Conservation (phyloP, 2,113 vertebrate genomes). For the Zeus faber region DNA sequence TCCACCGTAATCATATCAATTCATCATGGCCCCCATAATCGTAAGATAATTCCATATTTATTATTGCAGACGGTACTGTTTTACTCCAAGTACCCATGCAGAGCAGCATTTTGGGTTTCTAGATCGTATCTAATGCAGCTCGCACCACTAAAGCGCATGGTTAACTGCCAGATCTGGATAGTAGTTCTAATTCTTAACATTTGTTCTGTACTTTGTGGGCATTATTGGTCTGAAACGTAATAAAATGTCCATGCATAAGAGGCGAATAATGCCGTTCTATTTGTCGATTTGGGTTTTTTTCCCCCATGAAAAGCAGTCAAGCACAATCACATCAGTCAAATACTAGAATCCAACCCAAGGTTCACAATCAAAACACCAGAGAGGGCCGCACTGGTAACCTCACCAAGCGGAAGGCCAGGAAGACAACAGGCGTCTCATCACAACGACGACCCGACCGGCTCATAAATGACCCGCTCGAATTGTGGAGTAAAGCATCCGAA, state of each 20-base stretch:
- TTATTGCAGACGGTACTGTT: too few species aligned
- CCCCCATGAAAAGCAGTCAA: neutral
- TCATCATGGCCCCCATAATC: too few species aligned
- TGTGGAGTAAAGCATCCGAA: neutral
- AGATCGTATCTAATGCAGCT: too few species aligned
- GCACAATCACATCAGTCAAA: neutral
- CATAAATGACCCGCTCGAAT: neutral
- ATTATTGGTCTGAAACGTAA: too few species aligned
- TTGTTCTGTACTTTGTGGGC: neutral
- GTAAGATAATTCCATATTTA: too few species aligned
- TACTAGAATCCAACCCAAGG: neutral
- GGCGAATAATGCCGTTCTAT: neutral
- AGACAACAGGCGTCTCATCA: neutral
- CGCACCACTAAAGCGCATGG: too few species aligned
- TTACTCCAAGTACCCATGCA: too few species aligned
- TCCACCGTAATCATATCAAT: too few species aligned
- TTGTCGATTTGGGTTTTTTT: neutral
- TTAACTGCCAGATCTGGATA: constrained; percentile 13
- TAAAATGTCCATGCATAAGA: neutral
- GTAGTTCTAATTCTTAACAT: neutral
- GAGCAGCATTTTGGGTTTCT: too few species aligned
- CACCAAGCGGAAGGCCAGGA: neutral
- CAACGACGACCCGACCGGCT: neutral
- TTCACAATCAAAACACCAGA: neutral
- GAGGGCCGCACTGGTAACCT: neutral